Conservation (phyloP, 2,113 vertebrate species). For the Pycnonotus jocosus region DNA sequence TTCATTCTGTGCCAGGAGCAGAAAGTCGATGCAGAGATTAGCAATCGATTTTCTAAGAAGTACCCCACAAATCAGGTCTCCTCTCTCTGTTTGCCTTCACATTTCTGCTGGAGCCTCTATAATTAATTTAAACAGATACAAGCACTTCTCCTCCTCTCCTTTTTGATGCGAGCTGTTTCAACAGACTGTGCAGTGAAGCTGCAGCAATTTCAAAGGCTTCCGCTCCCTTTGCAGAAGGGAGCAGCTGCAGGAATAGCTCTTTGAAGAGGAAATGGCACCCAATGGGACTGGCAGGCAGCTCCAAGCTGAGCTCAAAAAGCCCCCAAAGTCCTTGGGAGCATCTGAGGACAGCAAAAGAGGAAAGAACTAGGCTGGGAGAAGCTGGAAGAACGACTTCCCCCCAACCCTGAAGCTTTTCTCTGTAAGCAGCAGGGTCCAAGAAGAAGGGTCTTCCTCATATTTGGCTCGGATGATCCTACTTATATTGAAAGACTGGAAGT, state of each 20-base stretch:
- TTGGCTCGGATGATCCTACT: neutral
- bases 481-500: neutral
- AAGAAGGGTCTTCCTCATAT: neutral
- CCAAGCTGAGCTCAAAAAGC: neutral
- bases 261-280: constrained; percentile 68
- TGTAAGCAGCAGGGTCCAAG: neutral
- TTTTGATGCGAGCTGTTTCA: constrained; percentile 27
- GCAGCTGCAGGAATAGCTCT: constrained; percentile 59
- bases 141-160: constrained; percentile 45
- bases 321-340: constrained; percentile 45
- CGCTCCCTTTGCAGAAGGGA: constrained; percentile 45
- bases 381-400: neutral
- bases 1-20: neutral
- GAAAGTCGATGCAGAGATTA: constrained; percentile 15
- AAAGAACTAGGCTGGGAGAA: constrained; percentile 33
- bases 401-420: neutral
- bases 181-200: constrained; percentile 26
- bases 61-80: constrained; percentile 33
- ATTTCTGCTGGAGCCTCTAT: constrained; percentile 41
- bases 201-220: constrained; percentile 62
- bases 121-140: constrained; percentile 59
- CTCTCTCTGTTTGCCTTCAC: constrained; percentile 35
- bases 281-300: constrained; percentile 46
- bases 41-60: constrained; percentile 21
- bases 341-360: constrained; percentile 53